Evolutionary conservation across 2,797 vertebrate species (phyloP).

Genomic region (Pelobates cultripes): DNA sequence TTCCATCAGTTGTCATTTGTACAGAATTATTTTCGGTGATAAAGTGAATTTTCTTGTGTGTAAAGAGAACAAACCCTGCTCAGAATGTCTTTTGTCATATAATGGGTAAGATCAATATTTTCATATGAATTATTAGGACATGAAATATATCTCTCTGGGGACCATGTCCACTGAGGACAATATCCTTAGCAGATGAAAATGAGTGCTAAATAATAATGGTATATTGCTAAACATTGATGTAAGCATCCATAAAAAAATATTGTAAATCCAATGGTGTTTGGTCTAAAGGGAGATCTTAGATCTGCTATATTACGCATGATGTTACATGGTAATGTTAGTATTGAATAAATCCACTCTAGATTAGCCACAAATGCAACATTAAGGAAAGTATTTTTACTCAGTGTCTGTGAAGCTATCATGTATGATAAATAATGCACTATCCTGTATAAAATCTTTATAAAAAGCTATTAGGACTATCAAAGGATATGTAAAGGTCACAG

Average conservation of each 20-base stretch:
- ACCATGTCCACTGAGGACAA: background rate
- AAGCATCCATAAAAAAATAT: slow-evolving; percentile 50
- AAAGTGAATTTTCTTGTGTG: background rate
- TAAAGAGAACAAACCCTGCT: background rate
- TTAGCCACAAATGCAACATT: slow-evolving; percentile 49
- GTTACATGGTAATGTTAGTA: slow-evolving; percentile 30
- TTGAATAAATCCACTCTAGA: slow-evolving; percentile 44
- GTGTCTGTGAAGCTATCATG: slow-evolving; percentile 4
- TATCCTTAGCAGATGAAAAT: slow-evolving; percentile 32
- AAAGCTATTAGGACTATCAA: background rate
- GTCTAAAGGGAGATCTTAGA: slow-evolving; percentile 59
- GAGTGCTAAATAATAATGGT: slow-evolving; percentile 60
- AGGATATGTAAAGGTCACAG: slow-evolving; percentile 22
- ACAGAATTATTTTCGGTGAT: background rate
- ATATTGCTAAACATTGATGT: slow-evolving; percentile 59
- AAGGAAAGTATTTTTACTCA: slow-evolving; percentile 34
- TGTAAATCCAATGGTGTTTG: slow-evolving; percentile 60
- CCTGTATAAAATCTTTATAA: slow-evolving; percentile 19
- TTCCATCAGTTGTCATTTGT: too few species aligned
- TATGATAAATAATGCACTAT: slow-evolving; percentile 42
- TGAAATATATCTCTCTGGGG: background rate
- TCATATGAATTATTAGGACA: background rate
- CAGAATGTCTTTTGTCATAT: background rate
- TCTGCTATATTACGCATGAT: slow-evolving; percentile 58
- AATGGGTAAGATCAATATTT: background rate